Base-by-base conservation (phyloP, 2,113 vertebrate species). In the Tapirus terrestris region DNA sequence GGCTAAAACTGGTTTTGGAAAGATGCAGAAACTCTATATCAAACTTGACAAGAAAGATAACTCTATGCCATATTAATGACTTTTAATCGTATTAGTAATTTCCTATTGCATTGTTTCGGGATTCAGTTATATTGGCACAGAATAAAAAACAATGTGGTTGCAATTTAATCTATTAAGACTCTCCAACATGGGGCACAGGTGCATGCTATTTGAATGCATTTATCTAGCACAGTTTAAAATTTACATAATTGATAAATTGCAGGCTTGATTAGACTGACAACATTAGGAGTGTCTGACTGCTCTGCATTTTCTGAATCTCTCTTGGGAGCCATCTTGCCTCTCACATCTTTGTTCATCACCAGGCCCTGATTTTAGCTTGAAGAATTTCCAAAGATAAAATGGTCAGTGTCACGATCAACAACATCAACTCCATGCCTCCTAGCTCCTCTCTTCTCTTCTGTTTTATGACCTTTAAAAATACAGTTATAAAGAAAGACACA, bases 1-100 rank as follows among this genome's bases (percentile, higher is more conserved):
- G 79, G 33, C 9, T 83, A 84, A 94, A 95, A 43, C 31, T 91
- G 77, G 25, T 95, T 96, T 96, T 80, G 95, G 82, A 89, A 95
- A 80, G 97, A 73, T 48, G 95, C 77, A 95, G 94, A 75, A 29
- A 83, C 45, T n/a, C 90, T 97, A 60, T 84, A 95, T 97, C 97
- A 98, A 94, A 94, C 73, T 95, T 98, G 96, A 97, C 76, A 97
- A 96, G 83, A 92, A 92, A 81, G 92, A 87, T 94, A 97, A 95
- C 18, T 60, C 63, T 95, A 53, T 85, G 75, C 23, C 72, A 70
- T 86, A 97, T 95, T 95, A 94, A 93, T 97, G 84, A 83, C 18
- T 96, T 96, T 90, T 63, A 45, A 94, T 93, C 21, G 3, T 58
- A 86, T 85, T 96, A 95, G 51, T 72, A 63, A 95, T 96, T 97